Evolutionary conservation across 2,888 invertebrate species (phyloP), one percentile per base, ranked within the genome.

Genomic region (Coronaproctus castanopsis): DNA sequence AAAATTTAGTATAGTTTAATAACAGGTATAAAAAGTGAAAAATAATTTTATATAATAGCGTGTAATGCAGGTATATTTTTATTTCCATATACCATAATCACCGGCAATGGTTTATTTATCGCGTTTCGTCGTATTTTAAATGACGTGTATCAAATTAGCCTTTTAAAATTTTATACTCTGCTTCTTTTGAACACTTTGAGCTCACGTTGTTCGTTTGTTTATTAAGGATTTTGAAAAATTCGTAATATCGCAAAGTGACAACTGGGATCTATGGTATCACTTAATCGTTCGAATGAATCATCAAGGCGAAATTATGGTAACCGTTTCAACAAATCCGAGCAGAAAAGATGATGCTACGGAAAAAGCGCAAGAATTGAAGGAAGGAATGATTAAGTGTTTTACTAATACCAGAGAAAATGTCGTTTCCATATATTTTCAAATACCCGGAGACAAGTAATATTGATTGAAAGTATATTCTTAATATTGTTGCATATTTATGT

Each of bases 231-330:
- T 65, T 54, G 65, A 64, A n/a, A 57, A 61, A 52, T 65, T 63
- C 52, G 59, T 65, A 14, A 61, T 63, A 55, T 59, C 62, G 24
- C 21, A 57, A 20, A 52, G 54, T 10, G 62, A 63, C 23, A 63
- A 62, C 61, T 66, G 68, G 48, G 80, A 80, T 3, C 71, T 76
- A 66, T 80, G 78, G 78, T 70, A 75, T 57, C 75, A 76, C 67
- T 67, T 79, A 62, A 75, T 77, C 1, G 74, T 80, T 2, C 70
- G 80, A 49, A 74, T 74, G 49, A 75, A 75, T 21, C 73, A 74
- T 21, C 63, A 51, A 1, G 70, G 71, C 19, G 74, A 76, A 65
- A 65, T 76, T 10, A 72, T 78, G 74, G 65, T 76, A 2, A 72
- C 77, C 49, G 68, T 76, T 8, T 72, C 74, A 1, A 71, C 76